phyloP scores from a whole-genome alignment of 2,888 invertebrate genomes.

The Molanna angustata region DNA sequence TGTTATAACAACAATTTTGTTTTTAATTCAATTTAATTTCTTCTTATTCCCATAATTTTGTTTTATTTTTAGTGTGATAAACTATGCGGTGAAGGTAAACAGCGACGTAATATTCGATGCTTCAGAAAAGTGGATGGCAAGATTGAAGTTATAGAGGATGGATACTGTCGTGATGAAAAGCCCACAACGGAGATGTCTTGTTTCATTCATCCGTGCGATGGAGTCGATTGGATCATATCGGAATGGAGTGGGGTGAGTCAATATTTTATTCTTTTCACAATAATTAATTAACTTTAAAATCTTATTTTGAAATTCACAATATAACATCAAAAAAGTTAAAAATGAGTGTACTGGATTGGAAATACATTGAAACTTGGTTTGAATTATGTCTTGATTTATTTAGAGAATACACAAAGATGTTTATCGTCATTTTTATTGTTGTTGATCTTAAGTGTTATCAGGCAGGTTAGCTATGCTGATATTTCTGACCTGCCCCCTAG shows the following conservation, averaged over 20 bases:
- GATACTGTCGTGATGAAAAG: conserved; percentile 64
- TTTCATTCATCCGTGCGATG: conserved; percentile 79
- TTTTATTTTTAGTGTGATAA: conserved; percentile 69
- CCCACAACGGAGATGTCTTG: conserved; percentile 71
- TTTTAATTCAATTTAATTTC: too few relatives aligned
- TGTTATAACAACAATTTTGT: too few relatives aligned
- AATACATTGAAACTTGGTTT: too few relatives aligned
- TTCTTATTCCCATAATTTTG: too few relatives aligned
- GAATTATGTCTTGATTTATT: too few relatives aligned
- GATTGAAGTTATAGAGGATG: conserved; percentile 64
- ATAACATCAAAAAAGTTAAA: too few relatives aligned
- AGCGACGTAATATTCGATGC: conserved; percentile 78
- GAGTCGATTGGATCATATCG: conserved; percentile 86
- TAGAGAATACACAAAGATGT: too few relatives aligned
- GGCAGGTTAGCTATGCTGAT: too few relatives aligned
- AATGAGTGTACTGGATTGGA: too few relatives aligned
- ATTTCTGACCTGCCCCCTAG: too few relatives aligned
- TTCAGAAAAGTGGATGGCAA: conserved; percentile 63
- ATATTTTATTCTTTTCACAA: not conserved
- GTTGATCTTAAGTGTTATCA: too few relatives aligned
- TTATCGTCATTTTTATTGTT: too few relatives aligned
- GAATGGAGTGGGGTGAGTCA: conserved; percentile 86
- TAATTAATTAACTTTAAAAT: not conserved
- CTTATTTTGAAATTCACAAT: not conserved
- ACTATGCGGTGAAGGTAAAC: conserved; percentile 86